Percentiles rank a stretch among this genome's conserved stretches.
These are phyloP conservation scores for Anguilla marmorata DNA, from an alignment of 2,797 vertebrate species.

Conservation along the genomic window DNA sequence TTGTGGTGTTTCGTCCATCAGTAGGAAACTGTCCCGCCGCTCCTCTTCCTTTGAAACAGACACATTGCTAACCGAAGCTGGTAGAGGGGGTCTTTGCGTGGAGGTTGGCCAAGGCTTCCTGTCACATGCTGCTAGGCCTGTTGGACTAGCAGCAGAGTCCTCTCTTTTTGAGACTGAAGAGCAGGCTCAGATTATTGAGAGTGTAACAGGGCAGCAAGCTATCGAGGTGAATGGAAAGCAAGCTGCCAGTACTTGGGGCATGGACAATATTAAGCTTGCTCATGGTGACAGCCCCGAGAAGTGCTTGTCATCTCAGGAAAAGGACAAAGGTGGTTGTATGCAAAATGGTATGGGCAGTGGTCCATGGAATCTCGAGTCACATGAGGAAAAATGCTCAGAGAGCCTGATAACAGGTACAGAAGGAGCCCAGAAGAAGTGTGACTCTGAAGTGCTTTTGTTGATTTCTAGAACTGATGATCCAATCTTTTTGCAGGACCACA, in stretches of 20 bases:
- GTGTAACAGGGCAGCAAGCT: conserved; percentile 46
- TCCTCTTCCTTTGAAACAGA: conserved; percentile 57
- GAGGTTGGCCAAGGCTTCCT: conserved; percentile 61
- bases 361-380: conserved; percentile 48
- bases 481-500: conserved; percentile 33
- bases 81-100: conserved; percentile 45
- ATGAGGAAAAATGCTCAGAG: conserved; percentile 50
- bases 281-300: conserved; percentile 41
- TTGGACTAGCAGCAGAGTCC: conserved; percentile 56
- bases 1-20: conserved; percentile 61
- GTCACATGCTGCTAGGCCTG: conserved; percentile 55
- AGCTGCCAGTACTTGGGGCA: conserved; percentile 32
- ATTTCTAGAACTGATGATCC: conserved; percentile 59
- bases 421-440: conserved; percentile 42
- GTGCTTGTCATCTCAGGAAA: conserved; percentile 38
- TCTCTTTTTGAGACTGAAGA: conserved; percentile 56
- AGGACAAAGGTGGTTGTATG: conserved; percentile 37
- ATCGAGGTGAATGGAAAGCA: conserved; percentile 53
- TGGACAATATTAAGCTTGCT: conserved; percentile 41
- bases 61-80: conserved; percentile 51
- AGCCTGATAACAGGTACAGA: conserved; percentile 4
- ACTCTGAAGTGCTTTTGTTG: conserved; percentile 55
- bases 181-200: conserved; percentile 54
- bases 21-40: conserved; percentile 62
- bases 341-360: conserved; percentile 55